Evolutionary conservation across 2,797 vertebrate species (phyloP).

Genomic region (Fistularia tabacaria): DNA sequence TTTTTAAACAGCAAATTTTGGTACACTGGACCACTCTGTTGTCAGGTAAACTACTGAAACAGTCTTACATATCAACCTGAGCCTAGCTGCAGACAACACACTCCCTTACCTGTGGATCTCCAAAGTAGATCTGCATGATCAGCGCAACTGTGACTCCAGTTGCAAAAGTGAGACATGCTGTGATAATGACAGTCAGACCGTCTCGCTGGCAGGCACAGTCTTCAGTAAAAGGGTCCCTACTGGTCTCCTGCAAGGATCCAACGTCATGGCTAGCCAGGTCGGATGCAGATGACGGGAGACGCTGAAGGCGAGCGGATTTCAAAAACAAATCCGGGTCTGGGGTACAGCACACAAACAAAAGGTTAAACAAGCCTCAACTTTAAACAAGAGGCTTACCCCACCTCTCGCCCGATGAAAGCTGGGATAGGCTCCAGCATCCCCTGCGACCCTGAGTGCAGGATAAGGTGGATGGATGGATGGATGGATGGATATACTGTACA

Average conservation of each 20-base stretch:
- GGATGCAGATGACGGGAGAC: conserved; percentile 91
- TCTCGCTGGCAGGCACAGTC: conserved; percentile 92
- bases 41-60: too few species aligned
- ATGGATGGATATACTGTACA: too few species aligned
- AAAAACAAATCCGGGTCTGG: conserved; percentile 93
- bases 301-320: conserved; percentile 91
- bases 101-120: conserved; percentile 84
- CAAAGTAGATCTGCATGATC: conserved; percentile 97
- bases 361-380: too few species aligned
- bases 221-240: conserved; percentile 84
- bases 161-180: conserved; percentile 94
- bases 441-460: too few species aligned
- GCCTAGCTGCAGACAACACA: not conserved
- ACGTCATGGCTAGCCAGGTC: conserved; percentile 89
- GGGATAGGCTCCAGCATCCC: too few species aligned
- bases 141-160: conserved; percentile 92
- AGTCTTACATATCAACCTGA: too few species aligned
- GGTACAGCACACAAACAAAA: not conserved
- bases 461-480: too few species aligned
- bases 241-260: conserved; percentile 89
- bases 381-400: too few species aligned
- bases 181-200: conserved; percentile 93
- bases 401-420: too few species aligned
- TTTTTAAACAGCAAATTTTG: too few species aligned
- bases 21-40: too few species aligned